Evolutionary conservation across 35 echinoderm and acorn worm genomes (phyloP).

Genomic region (Amphiura filiformis): DNA sequence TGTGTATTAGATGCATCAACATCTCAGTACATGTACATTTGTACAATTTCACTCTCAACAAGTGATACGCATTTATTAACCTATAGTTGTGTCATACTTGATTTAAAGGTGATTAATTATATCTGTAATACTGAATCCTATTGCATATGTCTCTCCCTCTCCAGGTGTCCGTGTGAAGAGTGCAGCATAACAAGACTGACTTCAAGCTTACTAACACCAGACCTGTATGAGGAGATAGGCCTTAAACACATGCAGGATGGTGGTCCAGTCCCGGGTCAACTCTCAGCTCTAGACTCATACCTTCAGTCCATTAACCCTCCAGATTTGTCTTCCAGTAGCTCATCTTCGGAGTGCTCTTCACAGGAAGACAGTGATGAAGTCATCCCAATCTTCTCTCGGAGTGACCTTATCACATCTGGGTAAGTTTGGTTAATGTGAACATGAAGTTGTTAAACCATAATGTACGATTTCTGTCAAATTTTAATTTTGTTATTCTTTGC

Average conservation of each 20-base stretch:
- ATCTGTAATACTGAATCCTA: no score
- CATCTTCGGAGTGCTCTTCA: conserved; percentile 79
- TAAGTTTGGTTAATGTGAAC: conserved; percentile 22
- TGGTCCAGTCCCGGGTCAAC: conserved; percentile 44
- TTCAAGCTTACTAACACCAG: conserved; percentile 58
- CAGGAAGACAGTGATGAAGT: conserved; percentile 83
- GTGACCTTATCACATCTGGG: conserved; percentile 72
- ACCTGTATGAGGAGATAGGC: conserved; percentile 68
- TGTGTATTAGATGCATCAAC: no score
- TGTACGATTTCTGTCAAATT: no score
- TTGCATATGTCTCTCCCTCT: no score
- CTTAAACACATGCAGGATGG: conserved; percentile 61
- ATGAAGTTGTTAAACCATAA: no score
- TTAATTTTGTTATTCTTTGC: no score
- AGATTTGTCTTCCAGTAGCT: conserved; percentile 84
- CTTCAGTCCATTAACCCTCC: conserved; percentile 94
- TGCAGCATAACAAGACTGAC: conserved; percentile 75
- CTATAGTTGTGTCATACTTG: no score
- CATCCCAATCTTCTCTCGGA: conserved; percentile 91
- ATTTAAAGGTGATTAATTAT: no score
- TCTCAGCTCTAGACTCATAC: conserved; percentile 71
- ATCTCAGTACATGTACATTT: no score
- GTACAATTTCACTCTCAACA: no score
- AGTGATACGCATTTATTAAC: no score
- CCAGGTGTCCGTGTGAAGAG: conserved; percentile 84